These are phyloP conservation scores for Onchidella celtica DNA, from an alignment of 2,888 invertebrate species.

Conservation along the genomic window DNA sequence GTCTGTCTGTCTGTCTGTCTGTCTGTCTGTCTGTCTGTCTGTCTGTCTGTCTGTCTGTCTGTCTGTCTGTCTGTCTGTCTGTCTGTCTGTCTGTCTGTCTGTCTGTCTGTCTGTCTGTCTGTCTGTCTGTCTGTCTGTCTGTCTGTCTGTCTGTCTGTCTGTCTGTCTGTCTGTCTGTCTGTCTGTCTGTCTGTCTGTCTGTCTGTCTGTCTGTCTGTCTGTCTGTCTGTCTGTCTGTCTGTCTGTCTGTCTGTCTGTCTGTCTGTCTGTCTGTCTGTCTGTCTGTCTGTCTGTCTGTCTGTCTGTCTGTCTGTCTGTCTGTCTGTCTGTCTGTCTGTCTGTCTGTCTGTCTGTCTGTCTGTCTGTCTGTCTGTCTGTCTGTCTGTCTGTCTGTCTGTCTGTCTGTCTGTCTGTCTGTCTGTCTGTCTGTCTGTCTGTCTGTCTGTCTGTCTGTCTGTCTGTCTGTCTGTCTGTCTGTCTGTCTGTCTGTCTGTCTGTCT, in stretches of 20 bases:
- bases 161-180: conserved; percentile 35
- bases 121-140: conserved; percentile 35
- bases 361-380: conserved; percentile 38
- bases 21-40: conserved; percentile 32
- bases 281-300: conserved; percentile 26
- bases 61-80: conserved; percentile 43
- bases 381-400: conserved; percentile 37
- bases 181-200: conserved; percentile 43
- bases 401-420: conserved; percentile 19
- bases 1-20: conserved; percentile 13
- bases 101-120: conserved; percentile 43
- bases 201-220: conserved; percentile 39
- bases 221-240: conserved; percentile 43
- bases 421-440: conserved; percentile 21
- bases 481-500: conserved; percentile 44
- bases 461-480: conserved; percentile 33
- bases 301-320: conserved; percentile 31
- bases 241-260: conserved; percentile 34
- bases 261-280: conserved; percentile 29
- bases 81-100: conserved; percentile 39
- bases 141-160: conserved; percentile 36
- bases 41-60: conserved; percentile 37
- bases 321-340: conserved; percentile 25
- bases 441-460: conserved; percentile 32
- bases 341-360: conserved; percentile 28